phyloP scores from a whole-genome alignment of 2,113 vertebrate species.

The Vulpes vulpes region DNA sequence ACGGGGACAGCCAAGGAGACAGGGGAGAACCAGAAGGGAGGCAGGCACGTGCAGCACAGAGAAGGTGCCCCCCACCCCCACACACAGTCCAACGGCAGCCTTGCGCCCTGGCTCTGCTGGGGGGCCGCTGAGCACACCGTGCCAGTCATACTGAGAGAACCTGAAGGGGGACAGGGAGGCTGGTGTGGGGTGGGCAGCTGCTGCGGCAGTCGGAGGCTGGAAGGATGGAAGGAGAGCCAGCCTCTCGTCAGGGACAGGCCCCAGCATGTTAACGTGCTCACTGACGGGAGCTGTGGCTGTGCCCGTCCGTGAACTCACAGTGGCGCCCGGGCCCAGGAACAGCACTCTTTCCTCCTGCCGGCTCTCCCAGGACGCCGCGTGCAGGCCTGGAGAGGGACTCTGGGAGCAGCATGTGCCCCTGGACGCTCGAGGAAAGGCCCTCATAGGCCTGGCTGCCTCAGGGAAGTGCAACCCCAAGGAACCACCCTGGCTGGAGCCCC shows the following conservation, averaged over 20 bases:
- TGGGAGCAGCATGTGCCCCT: fast-evolving
- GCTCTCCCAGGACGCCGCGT: not conserved
- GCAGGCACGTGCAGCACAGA: not conserved
- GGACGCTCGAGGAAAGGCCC: not conserved
- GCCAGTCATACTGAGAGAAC: not conserved
- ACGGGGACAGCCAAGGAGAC: not conserved
- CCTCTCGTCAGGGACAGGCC: not conserved
- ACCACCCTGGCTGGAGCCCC: fast-evolving
- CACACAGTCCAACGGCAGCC: not conserved
- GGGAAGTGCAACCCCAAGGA: not conserved
- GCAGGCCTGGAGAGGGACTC: not conserved
- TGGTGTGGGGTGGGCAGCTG: fast-evolving
- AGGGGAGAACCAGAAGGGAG: not conserved
- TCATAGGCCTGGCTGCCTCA: no score
- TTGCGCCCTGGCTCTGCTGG: fast-evolving
- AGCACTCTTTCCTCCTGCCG: not conserved
- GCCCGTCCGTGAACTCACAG: not conserved
- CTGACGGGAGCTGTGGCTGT: fast-evolving
- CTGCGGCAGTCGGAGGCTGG: no score
- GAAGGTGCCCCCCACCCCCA: no score
- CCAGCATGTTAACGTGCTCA: fast-evolving
- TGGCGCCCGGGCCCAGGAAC: fast-evolving
- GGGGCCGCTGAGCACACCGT: fast-evolving
- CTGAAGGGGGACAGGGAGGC: no score
- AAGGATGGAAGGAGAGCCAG: not conserved